phyloP scores from a whole-genome alignment of 2,113 vertebrate genomes.

The Mus musculus region GRCm39 chr5:51728501-51729000 shows the following conservation, averaged over 20 bases:
- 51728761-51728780: neutral
- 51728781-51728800: neutral
- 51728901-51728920: neutral
- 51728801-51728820: neutral
- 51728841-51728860: neutral
- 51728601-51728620: neutral
- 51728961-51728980: neutral
- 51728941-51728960: neutral
- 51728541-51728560: neutral
- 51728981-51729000: conserved; percentile 22
- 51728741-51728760: neutral
- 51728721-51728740: neutral
- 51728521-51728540: neutral
- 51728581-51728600: neutral
- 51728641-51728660: neutral
- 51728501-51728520: neutral
- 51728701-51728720: neutral
- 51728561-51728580: neutral
- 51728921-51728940: neutral
- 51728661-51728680: neutral
- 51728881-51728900: conserved; percentile 36
- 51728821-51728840: neutral
- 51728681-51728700: neutral
- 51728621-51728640: neutral
- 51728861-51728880: conserved; percentile 5